Conservation (phyloP, 1,140 invertebrate species). For the Fopius arisanus region DNA sequence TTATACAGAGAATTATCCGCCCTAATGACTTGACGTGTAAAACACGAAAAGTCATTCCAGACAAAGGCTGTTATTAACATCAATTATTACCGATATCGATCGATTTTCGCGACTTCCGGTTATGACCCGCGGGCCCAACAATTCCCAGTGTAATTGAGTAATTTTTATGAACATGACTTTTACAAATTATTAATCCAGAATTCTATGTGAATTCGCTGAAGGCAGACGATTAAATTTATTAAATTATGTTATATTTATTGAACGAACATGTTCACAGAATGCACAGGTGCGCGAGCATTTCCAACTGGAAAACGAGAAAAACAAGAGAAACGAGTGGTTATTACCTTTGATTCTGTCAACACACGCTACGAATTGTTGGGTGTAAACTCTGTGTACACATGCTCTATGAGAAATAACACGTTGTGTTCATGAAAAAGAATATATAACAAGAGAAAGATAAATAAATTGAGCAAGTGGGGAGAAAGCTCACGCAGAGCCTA, state of each 20-base stretch:
- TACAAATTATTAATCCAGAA: no score
- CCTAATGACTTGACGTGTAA: not conserved
- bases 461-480: not conserved
- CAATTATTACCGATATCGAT: not conserved
- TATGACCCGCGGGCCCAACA: no score
- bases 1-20: not conserved
- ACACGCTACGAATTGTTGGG: not conserved
- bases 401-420: not conserved
- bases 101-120: no score
- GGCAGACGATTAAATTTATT: no score
- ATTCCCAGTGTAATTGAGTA: no score
- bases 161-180: no score
- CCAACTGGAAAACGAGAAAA: not conserved
- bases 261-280: not conserved
- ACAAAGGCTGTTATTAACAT: not conserved
- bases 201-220: no score
- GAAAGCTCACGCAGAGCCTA: not conserved
- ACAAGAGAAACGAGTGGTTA: not conserved
- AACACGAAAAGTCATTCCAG: not conserved
- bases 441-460: not conserved
- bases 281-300: not conserved
- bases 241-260: not conserved
- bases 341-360: not conserved
- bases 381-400: not conserved
- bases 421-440: not conserved